Conservation (phyloP, 2,113 vertebrate species). For the Clarias batrachus region DNA sequence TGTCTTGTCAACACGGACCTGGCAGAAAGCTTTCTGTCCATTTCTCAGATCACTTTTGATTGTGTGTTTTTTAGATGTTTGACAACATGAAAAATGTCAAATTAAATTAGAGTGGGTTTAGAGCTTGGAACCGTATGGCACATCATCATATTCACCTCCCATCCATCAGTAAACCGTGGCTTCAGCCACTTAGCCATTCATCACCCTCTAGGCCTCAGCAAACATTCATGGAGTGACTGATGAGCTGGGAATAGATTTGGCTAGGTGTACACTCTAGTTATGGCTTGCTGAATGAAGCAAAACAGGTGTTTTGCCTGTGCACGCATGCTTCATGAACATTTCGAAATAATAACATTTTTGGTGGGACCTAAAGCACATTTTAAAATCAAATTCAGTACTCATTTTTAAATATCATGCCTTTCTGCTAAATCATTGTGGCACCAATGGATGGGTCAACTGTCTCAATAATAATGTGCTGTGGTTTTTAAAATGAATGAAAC, state of each 20-base stretch:
- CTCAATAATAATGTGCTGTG: background rate
- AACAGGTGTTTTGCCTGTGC: background rate
- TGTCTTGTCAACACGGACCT: background rate
- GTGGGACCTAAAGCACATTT: background rate
- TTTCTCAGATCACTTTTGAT: background rate
- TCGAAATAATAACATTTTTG: background rate
- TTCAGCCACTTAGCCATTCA: constrained; percentile 62
- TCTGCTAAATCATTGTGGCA: background rate
- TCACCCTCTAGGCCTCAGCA: constrained; percentile 49
- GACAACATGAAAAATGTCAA: constrained; percentile 57
- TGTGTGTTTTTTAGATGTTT: constrained; percentile 53
- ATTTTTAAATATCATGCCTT: background rate
- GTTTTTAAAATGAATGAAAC: background rate
- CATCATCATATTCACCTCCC: constrained; percentile 62
- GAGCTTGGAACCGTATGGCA: constrained; percentile 63
- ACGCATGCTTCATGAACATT: background rate
- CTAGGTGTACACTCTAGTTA: constrained; percentile 23
- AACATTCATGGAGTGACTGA: constrained; percentile 7
- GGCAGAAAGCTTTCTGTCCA: background rate
- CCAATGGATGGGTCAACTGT: background rate
- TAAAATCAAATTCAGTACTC: background rate
- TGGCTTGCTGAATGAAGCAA: constrained; percentile 1
- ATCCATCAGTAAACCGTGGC: constrained; percentile 60
- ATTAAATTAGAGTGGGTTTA: constrained; percentile 60
- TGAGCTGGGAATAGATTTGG: constrained; percentile 30